phyloP scores from a whole-genome alignment of 2,888 invertebrate genomes.

The Erynnis tages region DNA sequence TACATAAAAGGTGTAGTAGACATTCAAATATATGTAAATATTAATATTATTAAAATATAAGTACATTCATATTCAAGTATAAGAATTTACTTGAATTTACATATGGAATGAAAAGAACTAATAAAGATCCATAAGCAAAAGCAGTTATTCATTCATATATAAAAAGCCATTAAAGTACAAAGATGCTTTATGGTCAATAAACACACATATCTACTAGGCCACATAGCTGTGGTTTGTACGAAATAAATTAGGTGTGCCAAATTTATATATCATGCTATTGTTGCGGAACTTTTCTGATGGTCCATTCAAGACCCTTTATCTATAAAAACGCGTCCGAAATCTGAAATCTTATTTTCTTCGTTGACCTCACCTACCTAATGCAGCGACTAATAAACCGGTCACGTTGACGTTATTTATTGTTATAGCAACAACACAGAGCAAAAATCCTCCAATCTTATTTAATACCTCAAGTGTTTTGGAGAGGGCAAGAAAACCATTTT shows the following conservation, averaged over 20 bases:
- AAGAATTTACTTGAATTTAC: constrained; percentile 13
- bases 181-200: constrained; percentile 73
- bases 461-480: constrained; percentile 45
- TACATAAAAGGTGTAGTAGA: too few species aligned
- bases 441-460: constrained; percentile 59
- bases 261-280: constrained; percentile 51
- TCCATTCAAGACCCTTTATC: constrained; percentile 50
- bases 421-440: constrained; percentile 66
- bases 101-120: constrained; percentile 35
- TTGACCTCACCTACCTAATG: constrained; percentile 58
- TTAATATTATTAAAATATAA: too few species aligned
- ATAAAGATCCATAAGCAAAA: constrained; percentile 46
- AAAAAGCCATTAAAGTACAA: constrained; percentile 65
- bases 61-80: too few species aligned
- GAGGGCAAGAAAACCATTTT: too few species aligned
- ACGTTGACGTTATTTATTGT: constrained; percentile 77
- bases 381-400: constrained; percentile 74
- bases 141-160: constrained; percentile 66
- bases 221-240: constrained; percentile 49
- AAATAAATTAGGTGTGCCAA: constrained; percentile 50
- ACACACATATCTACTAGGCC: constrained; percentile 62
- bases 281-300: constrained; percentile 47
- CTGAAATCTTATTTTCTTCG: constrained; percentile 55
- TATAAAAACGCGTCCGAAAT: constrained; percentile 49
- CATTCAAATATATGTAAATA: too few species aligned